These are phyloP conservation scores for Drosophila anomalata DNA, from an alignment of 2,888 invertebrate species.

Conservation along the genomic window DNA sequence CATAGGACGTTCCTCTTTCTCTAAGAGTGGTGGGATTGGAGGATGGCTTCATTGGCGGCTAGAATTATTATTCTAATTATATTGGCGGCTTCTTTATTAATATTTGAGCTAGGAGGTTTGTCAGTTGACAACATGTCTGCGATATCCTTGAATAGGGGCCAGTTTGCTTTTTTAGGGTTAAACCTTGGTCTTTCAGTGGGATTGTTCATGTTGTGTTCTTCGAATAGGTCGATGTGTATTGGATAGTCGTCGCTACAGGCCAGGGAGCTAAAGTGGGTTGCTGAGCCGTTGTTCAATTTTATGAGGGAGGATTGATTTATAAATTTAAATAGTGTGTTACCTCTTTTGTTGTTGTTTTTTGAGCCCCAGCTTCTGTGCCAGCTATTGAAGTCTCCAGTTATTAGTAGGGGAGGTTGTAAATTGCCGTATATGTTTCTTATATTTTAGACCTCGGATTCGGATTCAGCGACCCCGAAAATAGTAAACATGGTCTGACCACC, in stretches of 20 bases:
- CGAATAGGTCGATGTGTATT: not conserved
- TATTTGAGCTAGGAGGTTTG: constrained; percentile 13
- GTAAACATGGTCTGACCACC: too few species aligned
- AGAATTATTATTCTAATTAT: constrained; percentile 14
- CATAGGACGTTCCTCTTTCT: constrained; percentile 2
- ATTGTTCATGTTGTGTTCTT: not conserved
- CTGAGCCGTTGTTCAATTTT: too few species aligned
- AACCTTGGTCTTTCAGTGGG: not conserved
- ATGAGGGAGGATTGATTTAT: too few species aligned
- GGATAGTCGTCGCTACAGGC: not conserved
- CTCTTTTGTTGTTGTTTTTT: too few species aligned
- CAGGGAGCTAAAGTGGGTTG: too few species aligned
- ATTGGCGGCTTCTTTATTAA: constrained; percentile 17
- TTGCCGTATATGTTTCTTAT: too few species aligned
- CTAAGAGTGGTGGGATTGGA: constrained; percentile 3
- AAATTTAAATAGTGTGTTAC: too few species aligned
- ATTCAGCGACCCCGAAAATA: too few species aligned
- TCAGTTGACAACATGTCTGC: not conserved
- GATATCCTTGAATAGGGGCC: not conserved
- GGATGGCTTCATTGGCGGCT: constrained; percentile 16
- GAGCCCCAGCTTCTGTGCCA: too few species aligned
- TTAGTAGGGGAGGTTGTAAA: too few species aligned
- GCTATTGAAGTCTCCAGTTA: too few species aligned
- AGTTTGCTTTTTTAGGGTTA: constrained; percentile 1
- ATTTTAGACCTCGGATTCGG: too few species aligned